A percentile compares a stretch with the other conserved stretches of the same genome.
Conservation (phyloP, 2,113 vertebrate genomes). For the Thomomys bottae region DNA sequence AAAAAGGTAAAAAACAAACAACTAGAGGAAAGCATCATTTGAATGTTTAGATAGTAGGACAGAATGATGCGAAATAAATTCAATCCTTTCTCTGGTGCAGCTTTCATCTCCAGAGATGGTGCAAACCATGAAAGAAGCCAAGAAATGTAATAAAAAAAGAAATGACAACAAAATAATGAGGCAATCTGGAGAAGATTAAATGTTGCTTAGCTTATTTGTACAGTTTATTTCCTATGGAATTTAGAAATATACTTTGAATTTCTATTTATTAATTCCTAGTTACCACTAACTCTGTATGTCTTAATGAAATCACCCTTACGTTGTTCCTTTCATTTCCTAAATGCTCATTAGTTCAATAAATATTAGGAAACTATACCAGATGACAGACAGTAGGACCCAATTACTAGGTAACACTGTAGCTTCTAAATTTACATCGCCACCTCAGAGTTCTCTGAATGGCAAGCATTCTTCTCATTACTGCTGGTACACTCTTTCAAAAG, state of each 20-base stretch:
- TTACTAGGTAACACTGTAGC: background rate
- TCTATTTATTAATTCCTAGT: background rate
- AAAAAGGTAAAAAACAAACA: constrained; percentile 64
- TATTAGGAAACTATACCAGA: background rate
- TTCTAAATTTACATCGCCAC: background rate
- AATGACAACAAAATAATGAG: constrained; percentile 29
- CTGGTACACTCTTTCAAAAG: background rate
- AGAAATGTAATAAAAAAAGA: constrained; percentile 60
- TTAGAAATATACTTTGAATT: constrained; percentile 6
- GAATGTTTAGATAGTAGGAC: constrained; percentile 25
- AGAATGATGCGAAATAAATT: constrained; percentile 48
- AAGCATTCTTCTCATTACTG: background rate
- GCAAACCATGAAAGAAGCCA: constrained; percentile 32
- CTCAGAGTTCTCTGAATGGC: background rate
- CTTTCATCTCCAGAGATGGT: constrained; percentile 37
- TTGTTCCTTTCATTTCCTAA: background rate
- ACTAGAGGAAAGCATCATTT: constrained; percentile 22
- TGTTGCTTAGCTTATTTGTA: constrained; percentile 47
- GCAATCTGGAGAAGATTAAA: constrained; percentile 10
- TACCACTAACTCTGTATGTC: background rate
- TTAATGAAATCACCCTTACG: constrained; percentile 12
- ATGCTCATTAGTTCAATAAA: background rate
- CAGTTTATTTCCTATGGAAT: constrained; percentile 39
- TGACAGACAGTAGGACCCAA: background rate
- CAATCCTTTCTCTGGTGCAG: constrained; percentile 39